Evolutionary conservation across 2,797 vertebrate species (phyloP).

Genomic region (Limnodromus scolopaceus): DNA sequence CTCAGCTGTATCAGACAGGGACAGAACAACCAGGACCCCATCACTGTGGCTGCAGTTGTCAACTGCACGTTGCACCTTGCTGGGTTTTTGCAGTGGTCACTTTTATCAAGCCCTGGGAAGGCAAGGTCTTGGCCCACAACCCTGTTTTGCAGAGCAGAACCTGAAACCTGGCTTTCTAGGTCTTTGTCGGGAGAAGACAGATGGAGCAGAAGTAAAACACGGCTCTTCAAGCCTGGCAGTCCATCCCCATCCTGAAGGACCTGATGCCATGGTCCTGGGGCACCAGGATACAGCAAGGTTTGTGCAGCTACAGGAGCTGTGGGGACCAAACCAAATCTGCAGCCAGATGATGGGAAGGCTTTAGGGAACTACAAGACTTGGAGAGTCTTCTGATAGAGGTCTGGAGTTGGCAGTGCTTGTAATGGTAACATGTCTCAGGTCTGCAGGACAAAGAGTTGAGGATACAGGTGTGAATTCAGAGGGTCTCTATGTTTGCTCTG

Average conservation of each 20-base stretch:
- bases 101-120: not conserved
- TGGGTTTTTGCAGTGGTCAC: not conserved
- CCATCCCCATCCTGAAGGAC: not conserved
- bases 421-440: not conserved
- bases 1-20: not conserved
- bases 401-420: not conserved
- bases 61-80: rapidly evolving
- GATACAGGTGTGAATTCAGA: not conserved
- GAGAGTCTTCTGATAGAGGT: not conserved
- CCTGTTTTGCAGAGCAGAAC: not conserved
- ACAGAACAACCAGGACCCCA: not conserved
- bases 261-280: not conserved
- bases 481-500: not conserved
- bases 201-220: not conserved
- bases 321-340: not conserved
- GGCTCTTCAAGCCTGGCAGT: not conserved
- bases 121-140: not conserved
- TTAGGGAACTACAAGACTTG: not conserved
- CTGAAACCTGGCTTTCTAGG: not conserved
- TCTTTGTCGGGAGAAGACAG: not conserved
- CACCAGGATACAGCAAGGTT: not conserved
- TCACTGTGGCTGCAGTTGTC: not conserved
- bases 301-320: not conserved
- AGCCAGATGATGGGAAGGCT: not conserved
- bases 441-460: not conserved